Conservation (phyloP, 1,140 invertebrate species). For the Drosophila mayri region DNA sequence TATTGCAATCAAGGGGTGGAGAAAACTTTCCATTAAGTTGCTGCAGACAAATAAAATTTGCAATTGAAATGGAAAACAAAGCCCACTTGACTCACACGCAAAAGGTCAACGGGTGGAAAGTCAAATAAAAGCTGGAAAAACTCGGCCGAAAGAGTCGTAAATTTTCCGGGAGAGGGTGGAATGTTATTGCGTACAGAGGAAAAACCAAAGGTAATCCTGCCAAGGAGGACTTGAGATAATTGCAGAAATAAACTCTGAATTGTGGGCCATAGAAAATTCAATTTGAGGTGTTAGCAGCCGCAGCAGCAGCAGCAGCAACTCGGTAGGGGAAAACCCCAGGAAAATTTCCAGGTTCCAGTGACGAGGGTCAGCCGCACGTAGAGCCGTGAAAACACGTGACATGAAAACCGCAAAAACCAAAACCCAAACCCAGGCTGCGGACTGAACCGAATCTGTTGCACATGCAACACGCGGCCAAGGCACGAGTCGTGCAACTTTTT, state of each 20-base stretch:
- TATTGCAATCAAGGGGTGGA: conserved; percentile 22
- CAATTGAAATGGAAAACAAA: conserved; percentile 60
- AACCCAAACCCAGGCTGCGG: conserved; percentile 3
- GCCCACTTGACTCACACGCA: conserved; percentile 63
- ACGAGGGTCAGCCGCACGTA: conserved; percentile 43
- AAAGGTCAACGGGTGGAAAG: conserved; percentile 60
- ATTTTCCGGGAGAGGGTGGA: conserved; percentile 11
- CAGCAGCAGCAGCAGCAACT: not conserved
- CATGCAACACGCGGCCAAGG: conserved; percentile 40
- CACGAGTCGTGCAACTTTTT: conserved; percentile 49
- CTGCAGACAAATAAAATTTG: conserved; percentile 33
- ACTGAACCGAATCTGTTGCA: conserved; percentile 43
- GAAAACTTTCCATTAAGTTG: conserved; percentile 66
- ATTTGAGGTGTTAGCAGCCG: conserved; percentile 15
- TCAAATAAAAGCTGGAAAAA: conserved; percentile 35
- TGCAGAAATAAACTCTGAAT: conserved; percentile 52
- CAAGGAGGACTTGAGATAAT: conserved; percentile 30
- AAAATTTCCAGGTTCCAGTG: conserved; percentile 18
- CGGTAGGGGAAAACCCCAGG: conserved; percentile 15
- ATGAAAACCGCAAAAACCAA: conserved; percentile 26
- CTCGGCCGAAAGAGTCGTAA: conserved; percentile 33
- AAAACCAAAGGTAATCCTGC: conserved; percentile 37
- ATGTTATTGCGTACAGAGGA: conserved; percentile 5
- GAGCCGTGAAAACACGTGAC: conserved; percentile 38
- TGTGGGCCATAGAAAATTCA: conserved; percentile 54